These are phyloP conservation scores for Drosophila lutescens DNA, from an alignment of 2,888 invertebrate genomes.

Conservation along the genomic window DNA sequence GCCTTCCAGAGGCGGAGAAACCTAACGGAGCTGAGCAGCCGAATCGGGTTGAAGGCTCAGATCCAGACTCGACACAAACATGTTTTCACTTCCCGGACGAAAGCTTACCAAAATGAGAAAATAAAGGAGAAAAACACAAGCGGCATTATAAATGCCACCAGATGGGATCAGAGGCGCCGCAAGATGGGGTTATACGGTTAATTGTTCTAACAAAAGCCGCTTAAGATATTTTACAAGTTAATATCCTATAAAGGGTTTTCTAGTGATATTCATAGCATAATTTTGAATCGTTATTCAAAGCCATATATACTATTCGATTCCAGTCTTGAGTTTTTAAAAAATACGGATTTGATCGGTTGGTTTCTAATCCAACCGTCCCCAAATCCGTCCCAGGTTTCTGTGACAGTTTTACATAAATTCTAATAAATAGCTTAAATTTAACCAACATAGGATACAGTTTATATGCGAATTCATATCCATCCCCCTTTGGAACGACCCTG, in stretches of 20 bases:
- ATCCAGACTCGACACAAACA: constrained; percentile 50
- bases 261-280: too few relatives aligned
- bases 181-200: neutral
- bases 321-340: too few relatives aligned
- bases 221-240: too few relatives aligned
- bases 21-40: constrained; percentile 58
- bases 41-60: constrained; percentile 19
- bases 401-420: too few relatives aligned
- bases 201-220: too few relatives aligned
- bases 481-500: constrained; percentile 35
- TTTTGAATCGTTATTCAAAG: too few relatives aligned
- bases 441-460: neutral
- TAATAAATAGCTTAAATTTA: too few relatives aligned
- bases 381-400: too few relatives aligned
- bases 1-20: constrained; percentile 40
- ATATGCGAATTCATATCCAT: neutral
- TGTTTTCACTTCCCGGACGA: constrained; percentile 66
- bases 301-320: too few relatives aligned
- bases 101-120: constrained; percentile 53
- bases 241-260: too few relatives aligned
- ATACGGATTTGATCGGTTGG: too few relatives aligned
- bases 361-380: too few relatives aligned
- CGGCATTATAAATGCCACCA: constrained; percentile 48
- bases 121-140: constrained; percentile 46
- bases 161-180: constrained; percentile 41